Evolutionary conservation across 1,140 invertebrate species (phyloP).

Genomic region (Heterodera schachtii): DNA sequence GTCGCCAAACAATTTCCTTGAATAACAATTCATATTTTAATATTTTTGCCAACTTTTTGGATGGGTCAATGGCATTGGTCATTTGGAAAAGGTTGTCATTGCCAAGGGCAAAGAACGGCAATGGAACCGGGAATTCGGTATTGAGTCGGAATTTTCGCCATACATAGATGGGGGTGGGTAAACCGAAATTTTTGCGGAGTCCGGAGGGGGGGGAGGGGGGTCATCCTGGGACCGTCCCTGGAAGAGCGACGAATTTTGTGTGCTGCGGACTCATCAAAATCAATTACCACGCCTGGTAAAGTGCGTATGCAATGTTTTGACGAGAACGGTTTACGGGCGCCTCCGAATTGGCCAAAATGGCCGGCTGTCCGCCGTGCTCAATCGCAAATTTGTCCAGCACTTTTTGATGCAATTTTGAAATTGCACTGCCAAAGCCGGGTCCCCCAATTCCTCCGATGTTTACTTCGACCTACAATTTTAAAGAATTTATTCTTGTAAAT

Average conservation of each 20-base stretch:
- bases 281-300: conserved; percentile 53
- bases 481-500: no score
- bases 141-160: no score
- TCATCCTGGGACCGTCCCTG: no score
- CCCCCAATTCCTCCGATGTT: conserved; percentile 93
- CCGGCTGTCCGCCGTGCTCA: conserved; percentile 7
- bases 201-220: no score
- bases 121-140: no score
- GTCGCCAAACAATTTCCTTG: conserved; percentile 14
- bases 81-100: no score
- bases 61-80: no score
- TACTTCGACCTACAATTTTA: conserved; percentile 78
- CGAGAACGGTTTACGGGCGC: conserved; percentile 52
- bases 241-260: no score
- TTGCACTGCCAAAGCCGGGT: conserved; percentile 78
- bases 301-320: conserved; percentile 44
- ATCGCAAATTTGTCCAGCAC: conserved; percentile 32
- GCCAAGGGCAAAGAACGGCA: no score
- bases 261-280: not conserved
- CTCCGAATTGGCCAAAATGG: not conserved
- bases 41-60: no score
- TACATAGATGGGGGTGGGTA: no score
- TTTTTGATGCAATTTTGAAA: conserved; percentile 53
- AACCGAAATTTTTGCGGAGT: no score
- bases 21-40: conserved; percentile 12